Base-by-base conservation (phyloP, 2,888 invertebrate species). In the Masnerella sp. region DNA sequence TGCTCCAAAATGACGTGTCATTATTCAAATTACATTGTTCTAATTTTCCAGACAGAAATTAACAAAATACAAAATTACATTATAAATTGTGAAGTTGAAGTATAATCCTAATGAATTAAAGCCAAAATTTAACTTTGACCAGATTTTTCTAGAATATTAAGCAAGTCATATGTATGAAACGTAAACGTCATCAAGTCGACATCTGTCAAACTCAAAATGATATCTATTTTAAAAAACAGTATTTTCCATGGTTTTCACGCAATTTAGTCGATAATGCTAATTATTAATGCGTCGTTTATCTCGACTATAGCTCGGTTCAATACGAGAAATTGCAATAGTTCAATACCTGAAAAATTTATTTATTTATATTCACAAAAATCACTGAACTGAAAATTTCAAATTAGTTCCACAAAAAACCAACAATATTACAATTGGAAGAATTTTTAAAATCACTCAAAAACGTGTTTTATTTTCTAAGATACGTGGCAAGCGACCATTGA, bases 401-500 rank as follows among this genome's bases (percentile, higher is more conserved):
- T n/a, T n/a, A n/a, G n/a, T n/a, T n/a, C n/a, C n/a, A n/a, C 12
- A 12, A n/a, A 40, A 40, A 18, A 40, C 4, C 7, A 32, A 51
- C 20, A 58, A 32, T n/a, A n/a, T n/a, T n/a, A n/a, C n/a, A n/a
- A n/a, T n/a, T n/a, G n/a, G n/a, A n/a, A n/a, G n/a, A n/a, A n/a
- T n/a, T n/a, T n/a, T n/a, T n/a, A n/a, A 42, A 42, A 18, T 14
- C 7, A n/a, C 32, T 4, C 18, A 11, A 36, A 14, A 11, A 36
- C 4, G 36, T 18, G 40, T 2, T 17, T 8, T 4, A 9, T 42
- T 42, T 18, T 38, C 25, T 12, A 17, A 38, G 5, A 40, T 28
- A 56, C 58, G 58, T 58, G 58, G 58, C 58, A 58, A 42, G 30
- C 30, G 42, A 58, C 30, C 56, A 42, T 42, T 30, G 5, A 11